Percentiles rank a stretch among this genome's conserved stretches.
Evolutionary conservation across 1,140 invertebrate genomes (phyloP).

Genomic region (Potamilus streckersoni): DNA sequence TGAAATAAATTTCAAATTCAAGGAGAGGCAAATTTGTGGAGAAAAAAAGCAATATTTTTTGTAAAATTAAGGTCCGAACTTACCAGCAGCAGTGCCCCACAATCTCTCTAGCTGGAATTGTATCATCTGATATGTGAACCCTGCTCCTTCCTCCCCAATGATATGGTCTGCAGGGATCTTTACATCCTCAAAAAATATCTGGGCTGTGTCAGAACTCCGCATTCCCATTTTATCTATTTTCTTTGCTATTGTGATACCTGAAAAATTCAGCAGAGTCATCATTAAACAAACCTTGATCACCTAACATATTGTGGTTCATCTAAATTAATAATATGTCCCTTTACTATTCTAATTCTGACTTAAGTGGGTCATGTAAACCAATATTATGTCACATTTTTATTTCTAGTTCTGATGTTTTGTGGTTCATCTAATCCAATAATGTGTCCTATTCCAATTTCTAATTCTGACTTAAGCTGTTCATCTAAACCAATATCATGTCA

Average conservation of each 20-base stretch:
- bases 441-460: no score
- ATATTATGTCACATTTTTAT: no score
- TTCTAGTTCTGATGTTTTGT: no score
- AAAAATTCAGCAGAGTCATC: not conserved
- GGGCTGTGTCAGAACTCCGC: conserved; percentile 73
- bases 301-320: no score
- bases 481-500: no score
- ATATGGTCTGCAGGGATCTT: conserved; percentile 71
- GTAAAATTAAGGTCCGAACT: not conserved
- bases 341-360: no score
- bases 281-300: no score
- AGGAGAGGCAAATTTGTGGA: not conserved
- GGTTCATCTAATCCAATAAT: no score
- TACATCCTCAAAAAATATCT: conserved; percentile 74
- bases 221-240: conserved; percentile 73
- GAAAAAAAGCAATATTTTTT: not conserved
- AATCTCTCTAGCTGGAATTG: conserved; percentile 75
- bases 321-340: no score
- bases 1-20: not conserved
- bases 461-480: no score
- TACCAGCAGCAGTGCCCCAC: conserved; percentile 66
- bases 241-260: conserved; percentile 61
- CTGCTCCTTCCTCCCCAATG: conserved; percentile 74
- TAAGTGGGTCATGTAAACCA: no score
- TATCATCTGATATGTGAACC: conserved; percentile 76